These are phyloP conservation scores for Garrulus glandarius DNA, from an alignment of 2,797 vertebrate species.

Conservation along the genomic window DNA sequence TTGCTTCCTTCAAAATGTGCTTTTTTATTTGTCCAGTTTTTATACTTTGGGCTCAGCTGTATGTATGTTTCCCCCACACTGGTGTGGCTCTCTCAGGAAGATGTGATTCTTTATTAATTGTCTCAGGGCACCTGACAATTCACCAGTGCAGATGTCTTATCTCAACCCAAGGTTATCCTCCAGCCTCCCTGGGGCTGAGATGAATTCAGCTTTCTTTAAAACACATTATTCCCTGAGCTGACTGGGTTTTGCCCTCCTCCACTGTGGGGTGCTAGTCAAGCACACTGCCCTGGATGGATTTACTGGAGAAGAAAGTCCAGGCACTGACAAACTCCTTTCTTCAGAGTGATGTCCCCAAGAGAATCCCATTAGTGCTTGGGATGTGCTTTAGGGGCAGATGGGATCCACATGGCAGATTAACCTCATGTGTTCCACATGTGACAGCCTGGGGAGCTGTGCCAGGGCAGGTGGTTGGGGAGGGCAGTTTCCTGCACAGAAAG, in stretches of 20 bases:
- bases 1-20: background rate
- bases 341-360: background rate
- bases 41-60: background rate
- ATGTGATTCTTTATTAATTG: background rate
- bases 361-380: background rate
- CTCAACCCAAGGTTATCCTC: background rate
- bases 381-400: background rate
- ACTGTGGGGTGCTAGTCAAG: background rate
- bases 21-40: background rate
- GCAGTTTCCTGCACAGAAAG: background rate
- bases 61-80: accelerated
- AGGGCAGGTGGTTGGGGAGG: background rate
- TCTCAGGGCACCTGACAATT: background rate
- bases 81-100: background rate
- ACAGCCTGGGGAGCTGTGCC: background rate
- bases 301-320: background rate
- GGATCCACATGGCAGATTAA: background rate
- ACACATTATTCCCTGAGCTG: background rate
- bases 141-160: background rate
- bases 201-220: background rate
- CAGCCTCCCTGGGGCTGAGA: background rate
- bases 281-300: background rate
- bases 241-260: background rate
- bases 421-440: accelerated
- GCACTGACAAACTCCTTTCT: background rate